Evolutionary conservation across 2,888 invertebrate genomes (phyloP), one percentile per base, ranked within the genome.

Genomic region (Sipha maydis): DNA sequence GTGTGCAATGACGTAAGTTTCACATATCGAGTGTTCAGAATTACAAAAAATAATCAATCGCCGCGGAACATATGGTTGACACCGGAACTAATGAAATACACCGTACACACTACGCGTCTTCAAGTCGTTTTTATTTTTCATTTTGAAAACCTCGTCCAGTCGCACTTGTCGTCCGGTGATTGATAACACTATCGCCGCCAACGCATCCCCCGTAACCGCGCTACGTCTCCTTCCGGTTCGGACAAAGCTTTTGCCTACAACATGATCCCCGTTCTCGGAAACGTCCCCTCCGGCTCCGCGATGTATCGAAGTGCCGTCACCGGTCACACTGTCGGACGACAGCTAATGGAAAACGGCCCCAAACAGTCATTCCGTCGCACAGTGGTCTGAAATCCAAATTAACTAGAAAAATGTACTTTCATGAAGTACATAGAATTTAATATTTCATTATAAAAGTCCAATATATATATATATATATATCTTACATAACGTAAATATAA

Each of bases 121-220:
- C 28, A 3, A 69, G 9, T 69, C 28, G 11, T 73, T 14, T 73
- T 21, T 73, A 73, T 83, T 84, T 54, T 41, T 21, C 34, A 2
- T 69, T 34, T n/a, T 34, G 75, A 84, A 75, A 75, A 84, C 38
- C 34, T 84, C 75, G 56, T 61, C 61, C 28, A 19, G 76, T 67
- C 28, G 28, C 4, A 28, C 76, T 83, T 85, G 76, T 76, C 61
- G 21, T 31, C 38, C n/a, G 31, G 84, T 85, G 76, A 85, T 85
- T 76, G 76, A 85, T 85, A 85, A 67, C 61, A 38, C 75, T 48
- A 28, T 41, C 34, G 34, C n/a, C 41, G 34, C 5, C 41, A 0
- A 28, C 61, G 76, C 41, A 21, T 48, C 48, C 48, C 14, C 14
- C 48, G 19, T 3, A 7, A 3, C 34, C 34, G 4, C 61, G 34